These are phyloP conservation scores for Neoscelio sp. DNA, from an alignment of 2,888 invertebrate species.

Conservation along the genomic window DNA sequence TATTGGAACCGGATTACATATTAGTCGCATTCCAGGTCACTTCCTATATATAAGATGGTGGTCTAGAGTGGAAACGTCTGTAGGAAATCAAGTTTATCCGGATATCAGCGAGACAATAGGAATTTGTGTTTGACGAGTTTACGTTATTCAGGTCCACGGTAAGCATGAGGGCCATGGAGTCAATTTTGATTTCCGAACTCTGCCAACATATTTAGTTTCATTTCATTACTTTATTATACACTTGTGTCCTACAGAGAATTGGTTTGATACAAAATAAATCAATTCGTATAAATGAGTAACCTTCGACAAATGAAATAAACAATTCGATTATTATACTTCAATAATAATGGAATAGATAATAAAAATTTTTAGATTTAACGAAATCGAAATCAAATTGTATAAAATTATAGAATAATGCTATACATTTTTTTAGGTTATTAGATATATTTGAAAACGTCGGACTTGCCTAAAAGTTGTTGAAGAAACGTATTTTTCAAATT, in stretches of 20 bases:
- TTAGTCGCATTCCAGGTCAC: constrained; percentile 72
- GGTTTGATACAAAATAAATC: constrained; percentile 14
- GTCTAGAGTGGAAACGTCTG: constrained; percentile 69
- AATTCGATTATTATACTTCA: too few species aligned
- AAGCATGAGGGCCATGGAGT: constrained; percentile 56
- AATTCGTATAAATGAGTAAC: constrained; percentile 3
- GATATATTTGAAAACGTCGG: too few species aligned
- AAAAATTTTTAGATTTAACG: too few species aligned
- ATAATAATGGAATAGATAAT: too few species aligned
- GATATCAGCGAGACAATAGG: constrained; percentile 68
- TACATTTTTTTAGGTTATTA: too few species aligned
- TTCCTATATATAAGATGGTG: constrained; percentile 26
- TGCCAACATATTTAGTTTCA: constrained; percentile 42
- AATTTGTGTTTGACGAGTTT: constrained; percentile 60
- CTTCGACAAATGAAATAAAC: background rate
- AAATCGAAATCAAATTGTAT: too few species aligned
- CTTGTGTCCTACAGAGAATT: constrained; percentile 7
- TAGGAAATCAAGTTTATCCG: constrained; percentile 76
- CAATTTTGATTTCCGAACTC: constrained; percentile 67
- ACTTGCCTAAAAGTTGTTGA: too few species aligned
- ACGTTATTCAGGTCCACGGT: constrained; percentile 17
- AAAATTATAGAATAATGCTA: too few species aligned
- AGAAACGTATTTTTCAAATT: too few species aligned
- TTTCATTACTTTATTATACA: constrained; percentile 14
- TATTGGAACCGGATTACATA: constrained; percentile 80